phyloP scores from a whole-genome alignment of 2,797 vertebrate genomes.

The Erethizon dorsatum region DNA sequence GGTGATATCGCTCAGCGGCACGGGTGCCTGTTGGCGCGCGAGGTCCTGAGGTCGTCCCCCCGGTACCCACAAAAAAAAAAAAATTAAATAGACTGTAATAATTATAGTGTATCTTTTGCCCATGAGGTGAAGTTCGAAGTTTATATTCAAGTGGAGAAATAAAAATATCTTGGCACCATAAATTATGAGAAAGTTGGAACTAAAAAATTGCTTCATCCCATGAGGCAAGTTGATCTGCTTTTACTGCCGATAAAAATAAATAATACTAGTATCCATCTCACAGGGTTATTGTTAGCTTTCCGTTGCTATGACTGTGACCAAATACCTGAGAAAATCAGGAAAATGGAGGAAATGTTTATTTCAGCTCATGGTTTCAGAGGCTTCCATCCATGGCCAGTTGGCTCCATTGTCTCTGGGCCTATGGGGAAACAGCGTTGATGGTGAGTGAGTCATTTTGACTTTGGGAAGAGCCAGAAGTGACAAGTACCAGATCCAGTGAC shows the following conservation, averaged over 20 bases:
- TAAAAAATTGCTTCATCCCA: background rate
- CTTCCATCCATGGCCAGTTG: background rate
- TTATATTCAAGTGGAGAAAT: background rate
- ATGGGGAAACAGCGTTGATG: background rate
- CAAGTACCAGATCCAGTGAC: background rate
- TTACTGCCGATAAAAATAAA: background rate
- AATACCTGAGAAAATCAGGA: background rate
- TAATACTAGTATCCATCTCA: background rate
- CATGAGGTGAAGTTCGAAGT: background rate
- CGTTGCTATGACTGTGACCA: background rate
- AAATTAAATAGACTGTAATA: background rate
- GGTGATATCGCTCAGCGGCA: no score
- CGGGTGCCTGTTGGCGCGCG: no score
- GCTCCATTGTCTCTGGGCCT: background rate
- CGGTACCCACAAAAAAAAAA: no score
- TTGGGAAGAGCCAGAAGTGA: background rate
- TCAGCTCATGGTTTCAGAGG: background rate
- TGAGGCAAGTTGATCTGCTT: background rate
- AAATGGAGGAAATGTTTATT: background rate
- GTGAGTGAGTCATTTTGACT: background rate
- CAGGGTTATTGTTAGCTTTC: background rate
- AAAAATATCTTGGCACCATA: background rate
- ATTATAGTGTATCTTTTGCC: background rate
- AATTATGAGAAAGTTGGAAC: background rate
- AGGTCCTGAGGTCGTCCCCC: no score